These are phyloP conservation scores for Siniperca obscura DNA, from an alignment of 2,797 vertebrate species.

Conservation along the genomic window DNA sequence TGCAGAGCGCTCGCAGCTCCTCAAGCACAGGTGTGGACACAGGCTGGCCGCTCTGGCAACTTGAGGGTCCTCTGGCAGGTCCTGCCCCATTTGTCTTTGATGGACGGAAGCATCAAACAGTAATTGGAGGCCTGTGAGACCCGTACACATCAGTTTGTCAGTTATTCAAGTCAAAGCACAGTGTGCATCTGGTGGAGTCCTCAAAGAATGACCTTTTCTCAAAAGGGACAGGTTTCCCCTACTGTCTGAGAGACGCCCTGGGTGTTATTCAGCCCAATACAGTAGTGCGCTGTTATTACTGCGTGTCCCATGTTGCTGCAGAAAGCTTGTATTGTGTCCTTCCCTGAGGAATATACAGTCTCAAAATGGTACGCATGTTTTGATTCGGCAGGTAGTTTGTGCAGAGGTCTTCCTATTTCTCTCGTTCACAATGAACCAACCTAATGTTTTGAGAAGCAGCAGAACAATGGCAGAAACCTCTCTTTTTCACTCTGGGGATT, in stretches of 20 bases:
- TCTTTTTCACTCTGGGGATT: slow-evolving; percentile 57
- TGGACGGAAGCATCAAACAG: slow-evolving; percentile 58
- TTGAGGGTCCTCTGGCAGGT: slow-evolving; percentile 57
- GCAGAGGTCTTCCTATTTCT: slow-evolving; percentile 57
- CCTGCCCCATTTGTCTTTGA: slow-evolving; percentile 62
- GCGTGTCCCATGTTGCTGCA: slow-evolving; percentile 47
- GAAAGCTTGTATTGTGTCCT: slow-evolving; percentile 60
- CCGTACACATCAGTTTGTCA: slow-evolving; percentile 70
- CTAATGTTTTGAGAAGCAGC: slow-evolving; percentile 65
- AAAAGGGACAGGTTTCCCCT: slow-evolving; percentile 59
- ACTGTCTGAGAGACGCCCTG: slow-evolving; percentile 49
- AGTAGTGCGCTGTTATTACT: slow-evolving; percentile 48
- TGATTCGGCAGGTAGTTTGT: slow-evolving; percentile 69
- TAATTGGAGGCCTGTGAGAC: slow-evolving; percentile 79
- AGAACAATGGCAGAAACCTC: slow-evolving; percentile 67
- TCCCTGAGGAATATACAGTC: slow-evolving; percentile 61
- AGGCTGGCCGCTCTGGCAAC: slow-evolving; percentile 18
- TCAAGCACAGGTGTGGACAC: slow-evolving; percentile 9
- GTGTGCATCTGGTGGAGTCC: slow-evolving; percentile 72
- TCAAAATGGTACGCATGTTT: slow-evolving; percentile 37
- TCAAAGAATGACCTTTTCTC: slow-evolving; percentile 74
- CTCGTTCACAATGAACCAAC: slow-evolving; percentile 52
- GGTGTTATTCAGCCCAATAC: slow-evolving; percentile 57
- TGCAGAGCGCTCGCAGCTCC: slow-evolving; percentile 43
- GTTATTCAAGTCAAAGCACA: slow-evolving; percentile 67